Conservation (phyloP, 2,888 invertebrate species). For the Amiota minor region DNA sequence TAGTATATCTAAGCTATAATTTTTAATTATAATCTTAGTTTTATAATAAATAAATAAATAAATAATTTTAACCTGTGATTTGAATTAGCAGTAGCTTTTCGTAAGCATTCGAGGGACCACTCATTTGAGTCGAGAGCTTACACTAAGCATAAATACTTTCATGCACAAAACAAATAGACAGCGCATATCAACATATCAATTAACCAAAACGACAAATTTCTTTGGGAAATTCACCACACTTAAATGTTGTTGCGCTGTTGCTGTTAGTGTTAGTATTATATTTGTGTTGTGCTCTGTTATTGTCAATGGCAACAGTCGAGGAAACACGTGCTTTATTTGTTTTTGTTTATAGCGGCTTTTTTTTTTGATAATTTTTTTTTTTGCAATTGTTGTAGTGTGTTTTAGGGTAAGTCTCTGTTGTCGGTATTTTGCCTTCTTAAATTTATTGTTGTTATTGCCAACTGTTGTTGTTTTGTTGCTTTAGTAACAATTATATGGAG, state of each 20-base stretch:
- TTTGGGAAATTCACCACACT: conserved; percentile 19
- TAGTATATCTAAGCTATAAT: too few species aligned
- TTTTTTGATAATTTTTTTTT: background rate
- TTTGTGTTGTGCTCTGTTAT: conserved; percentile 23
- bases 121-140: too few species aligned
- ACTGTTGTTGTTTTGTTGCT: conserved; percentile 24
- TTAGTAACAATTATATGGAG: conserved; percentile 18
- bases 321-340: conserved; percentile 3
- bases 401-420: background rate
- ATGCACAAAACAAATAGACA: too few species aligned
- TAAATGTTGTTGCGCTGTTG: conserved; percentile 3
- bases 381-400: background rate
- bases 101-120: too few species aligned
- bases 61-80: too few species aligned
- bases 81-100: too few species aligned
- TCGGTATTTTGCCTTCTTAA: background rate
- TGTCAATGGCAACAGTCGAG: conserved; percentile 7
- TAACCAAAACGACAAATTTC: too few species aligned
- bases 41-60: too few species aligned
- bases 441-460: conserved; percentile 20
- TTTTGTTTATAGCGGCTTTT: conserved; percentile 24
- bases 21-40: too few species aligned
- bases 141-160: too few species aligned
- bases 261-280: background rate
- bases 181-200: too few species aligned